phyloP scores from a whole-genome alignment of 2,888 invertebrate species.

The Blastobasis lacticolella region DNA sequence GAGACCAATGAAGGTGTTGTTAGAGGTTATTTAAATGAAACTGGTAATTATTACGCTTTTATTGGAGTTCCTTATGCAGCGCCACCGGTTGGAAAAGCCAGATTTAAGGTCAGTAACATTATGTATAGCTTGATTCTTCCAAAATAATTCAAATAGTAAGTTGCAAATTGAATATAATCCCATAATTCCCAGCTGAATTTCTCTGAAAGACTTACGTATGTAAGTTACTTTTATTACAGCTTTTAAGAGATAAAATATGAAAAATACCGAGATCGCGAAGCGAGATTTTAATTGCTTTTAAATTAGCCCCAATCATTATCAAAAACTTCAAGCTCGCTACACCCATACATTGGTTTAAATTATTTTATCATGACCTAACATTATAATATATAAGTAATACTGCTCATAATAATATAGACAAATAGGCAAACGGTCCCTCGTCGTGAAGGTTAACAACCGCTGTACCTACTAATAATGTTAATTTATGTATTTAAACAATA shows the following conservation, averaged over 20 bases:
- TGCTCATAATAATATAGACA: background rate
- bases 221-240: background rate
- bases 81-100: slow-evolving; percentile 20
- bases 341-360: background rate
- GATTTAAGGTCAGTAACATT: slow-evolving; percentile 25
- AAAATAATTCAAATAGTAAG: background rate
- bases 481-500: background rate
- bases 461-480: background rate
- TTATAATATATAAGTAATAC: background rate
- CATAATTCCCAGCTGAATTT: background rate
- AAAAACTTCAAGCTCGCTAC: background rate
- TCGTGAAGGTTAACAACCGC: too few species aligned
- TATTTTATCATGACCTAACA: too few species aligned
- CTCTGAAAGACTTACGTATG: background rate
- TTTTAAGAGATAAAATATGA: background rate
- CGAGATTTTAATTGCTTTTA: background rate
- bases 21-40: slow-evolving; percentile 20
- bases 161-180: background rate
- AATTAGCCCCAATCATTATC: background rate
- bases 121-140: background rate
- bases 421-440: background rate
- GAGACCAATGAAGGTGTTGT: slow-evolving; percentile 19
- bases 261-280: background rate
- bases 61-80: slow-evolving; percentile 33
- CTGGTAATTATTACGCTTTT: slow-evolving; percentile 25